Evolutionary conservation across 2,797 vertebrate genomes (phyloP).

Genomic region (Sebastes paucispinis): DNA sequence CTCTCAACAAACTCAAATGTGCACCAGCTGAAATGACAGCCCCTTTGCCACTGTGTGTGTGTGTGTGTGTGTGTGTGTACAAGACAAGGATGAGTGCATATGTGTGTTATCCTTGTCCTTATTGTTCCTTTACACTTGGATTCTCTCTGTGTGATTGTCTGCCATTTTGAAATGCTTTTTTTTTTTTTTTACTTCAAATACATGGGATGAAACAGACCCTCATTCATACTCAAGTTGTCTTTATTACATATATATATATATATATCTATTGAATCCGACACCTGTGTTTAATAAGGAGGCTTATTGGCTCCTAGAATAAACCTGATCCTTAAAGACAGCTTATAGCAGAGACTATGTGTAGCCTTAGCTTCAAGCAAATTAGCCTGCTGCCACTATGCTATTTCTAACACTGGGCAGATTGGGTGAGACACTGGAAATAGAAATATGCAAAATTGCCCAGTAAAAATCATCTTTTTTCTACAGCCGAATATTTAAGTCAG

Average conservation of each 20-base stretch:
- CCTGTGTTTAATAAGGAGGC: conserved; percentile 29
- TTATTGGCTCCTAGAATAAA: conserved; percentile 53
- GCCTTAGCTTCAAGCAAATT: conserved; percentile 64
- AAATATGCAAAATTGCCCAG: background rate
- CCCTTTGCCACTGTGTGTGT: background rate
- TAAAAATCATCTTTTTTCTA: background rate
- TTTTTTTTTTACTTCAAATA: conserved; percentile 24
- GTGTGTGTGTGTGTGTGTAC: background rate
- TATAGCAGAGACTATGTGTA: conserved; percentile 58
- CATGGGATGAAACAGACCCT: background rate
- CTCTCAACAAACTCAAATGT: conserved; percentile 21
- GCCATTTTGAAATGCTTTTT: conserved; percentile 76
- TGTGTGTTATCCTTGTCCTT: conserved; percentile 43
- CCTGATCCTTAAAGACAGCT: conserved; percentile 68
- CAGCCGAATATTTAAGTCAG: background rate
- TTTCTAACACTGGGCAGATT: conserved; percentile 51
- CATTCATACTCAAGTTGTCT: background rate
- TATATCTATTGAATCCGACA: background rate
- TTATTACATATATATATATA: background rate
- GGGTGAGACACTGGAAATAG: background rate
- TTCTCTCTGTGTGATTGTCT: conserved; percentile 68
- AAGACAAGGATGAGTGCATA: conserved; percentile 19
- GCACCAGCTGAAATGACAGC: conserved; percentile 13
- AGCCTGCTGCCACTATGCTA: conserved; percentile 55
- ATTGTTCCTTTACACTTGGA: conserved; percentile 60